phyloP scores from a whole-genome alignment of 2,113 vertebrate genomes.

The Mormyrus lacerda region DNA sequence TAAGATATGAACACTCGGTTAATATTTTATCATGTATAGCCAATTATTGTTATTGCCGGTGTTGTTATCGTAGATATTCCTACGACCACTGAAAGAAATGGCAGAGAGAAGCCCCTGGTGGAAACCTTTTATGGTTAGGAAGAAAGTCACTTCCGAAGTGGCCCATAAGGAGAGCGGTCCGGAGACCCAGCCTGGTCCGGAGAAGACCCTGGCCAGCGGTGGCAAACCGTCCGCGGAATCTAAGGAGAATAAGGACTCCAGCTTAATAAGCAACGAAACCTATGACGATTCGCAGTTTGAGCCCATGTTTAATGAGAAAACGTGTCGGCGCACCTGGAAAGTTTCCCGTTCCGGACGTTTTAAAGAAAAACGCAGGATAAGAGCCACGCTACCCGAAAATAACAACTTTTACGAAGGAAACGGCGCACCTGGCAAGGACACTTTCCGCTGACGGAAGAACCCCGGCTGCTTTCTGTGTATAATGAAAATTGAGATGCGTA shows the following conservation, averaged over 20 bases:
- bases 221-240: constrained; percentile 22
- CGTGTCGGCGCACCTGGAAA: constrained; percentile 62
- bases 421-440: constrained; percentile 32
- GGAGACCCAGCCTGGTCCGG: constrained; percentile 25
- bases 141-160: constrained; percentile 48
- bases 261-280: constrained; percentile 22
- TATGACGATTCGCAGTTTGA: constrained; percentile 41
- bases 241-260: constrained; percentile 48
- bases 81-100: not conserved
- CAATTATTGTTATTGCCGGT: not conserved
- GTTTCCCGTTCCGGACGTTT: constrained; percentile 75
- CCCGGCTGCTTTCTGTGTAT: not conserved
- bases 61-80: not conserved
- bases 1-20: not conserved
- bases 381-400: constrained; percentile 60
- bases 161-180: not conserved
- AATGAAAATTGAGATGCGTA: not conserved
- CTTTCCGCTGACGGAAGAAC: not conserved
- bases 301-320: constrained; percentile 39
- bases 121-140: constrained; percentile 62
- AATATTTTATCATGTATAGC: not conserved
- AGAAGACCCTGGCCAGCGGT: constrained; percentile 15
- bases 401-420: constrained; percentile 57
- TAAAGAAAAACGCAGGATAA: constrained; percentile 70
- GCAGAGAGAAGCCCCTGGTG: constrained; percentile 58